A percentile compares a stretch with the other conserved stretches of the same genome.
Evolutionary conservation across 2,888 invertebrate species (phyloP).

Genomic region (Galerucella pusilla): DNA sequence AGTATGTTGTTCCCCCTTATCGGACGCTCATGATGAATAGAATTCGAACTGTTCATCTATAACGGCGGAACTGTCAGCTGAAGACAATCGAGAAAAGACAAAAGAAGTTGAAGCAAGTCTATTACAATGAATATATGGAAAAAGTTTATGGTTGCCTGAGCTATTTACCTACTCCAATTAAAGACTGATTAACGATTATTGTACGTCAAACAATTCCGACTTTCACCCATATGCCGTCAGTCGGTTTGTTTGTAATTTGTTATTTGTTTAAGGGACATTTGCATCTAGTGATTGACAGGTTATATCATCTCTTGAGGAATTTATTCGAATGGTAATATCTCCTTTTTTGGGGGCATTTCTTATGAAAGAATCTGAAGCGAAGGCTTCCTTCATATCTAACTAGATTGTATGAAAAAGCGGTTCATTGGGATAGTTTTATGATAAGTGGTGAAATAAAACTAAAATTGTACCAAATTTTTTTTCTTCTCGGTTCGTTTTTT

Average conservation of each 20-base stretch:
- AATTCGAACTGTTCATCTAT: conserved; percentile 50
- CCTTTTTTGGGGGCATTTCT: neutral
- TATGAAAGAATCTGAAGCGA: no score
- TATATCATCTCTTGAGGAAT: conserved; percentile 27
- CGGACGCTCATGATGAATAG: conserved; percentile 37
- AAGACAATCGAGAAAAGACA: conserved; percentile 61
- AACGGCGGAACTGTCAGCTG: conserved; percentile 50
- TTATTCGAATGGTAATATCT: conserved; percentile 3
- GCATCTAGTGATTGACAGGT: conserved; percentile 19
- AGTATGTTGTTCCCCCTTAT: neutral
- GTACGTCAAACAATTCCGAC: conserved; percentile 63
- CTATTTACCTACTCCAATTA: conserved; percentile 66
- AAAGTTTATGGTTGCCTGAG: conserved; percentile 60
- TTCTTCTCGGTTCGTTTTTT: no score
- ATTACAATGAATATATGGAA: conserved; percentile 63
- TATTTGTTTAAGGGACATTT: conserved; percentile 38
- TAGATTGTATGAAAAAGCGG: no score
- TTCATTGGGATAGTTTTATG: no score
- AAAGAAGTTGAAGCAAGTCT: conserved; percentile 61
- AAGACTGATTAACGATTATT: conserved; percentile 65
- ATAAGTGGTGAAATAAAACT: no score
- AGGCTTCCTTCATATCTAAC: no score
- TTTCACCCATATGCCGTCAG: conserved; percentile 57
- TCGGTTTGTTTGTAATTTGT: conserved; percentile 27
- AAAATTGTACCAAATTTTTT: no score